Evolutionary conservation across 2,113 vertebrate genomes (phyloP).

Genomic region (Boulengeromyrus knoepffleri): DNA sequence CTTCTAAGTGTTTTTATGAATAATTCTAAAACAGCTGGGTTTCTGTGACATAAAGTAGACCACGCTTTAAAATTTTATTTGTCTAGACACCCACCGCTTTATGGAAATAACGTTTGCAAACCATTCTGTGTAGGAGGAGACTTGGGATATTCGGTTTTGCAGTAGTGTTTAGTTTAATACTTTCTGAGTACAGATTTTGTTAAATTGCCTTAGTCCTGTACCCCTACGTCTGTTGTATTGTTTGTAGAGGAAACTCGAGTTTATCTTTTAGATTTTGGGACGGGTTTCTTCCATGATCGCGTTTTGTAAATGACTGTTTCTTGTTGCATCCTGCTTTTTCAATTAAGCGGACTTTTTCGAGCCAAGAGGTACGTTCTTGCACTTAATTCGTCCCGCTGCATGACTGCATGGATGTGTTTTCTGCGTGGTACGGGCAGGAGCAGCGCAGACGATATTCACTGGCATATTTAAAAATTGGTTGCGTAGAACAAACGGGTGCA

Average conservation of each 20-base stretch:
- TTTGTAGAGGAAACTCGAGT: background rate
- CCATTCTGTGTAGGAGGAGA: background rate
- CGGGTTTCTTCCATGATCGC: background rate
- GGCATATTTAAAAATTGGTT: background rate
- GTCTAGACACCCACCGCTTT: constrained; percentile 1
- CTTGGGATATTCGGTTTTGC: background rate
- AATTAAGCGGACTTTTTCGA: constrained; percentile 34
- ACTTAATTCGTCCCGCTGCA: background rate
- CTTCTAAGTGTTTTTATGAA: background rate
- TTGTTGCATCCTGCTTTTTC: background rate
- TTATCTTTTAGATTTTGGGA: background rate
- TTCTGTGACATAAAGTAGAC: background rate
- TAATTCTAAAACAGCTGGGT: background rate
- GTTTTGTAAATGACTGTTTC: constrained; percentile 16
- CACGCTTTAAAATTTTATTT: background rate
- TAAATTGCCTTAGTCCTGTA: background rate
- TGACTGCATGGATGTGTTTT: background rate
- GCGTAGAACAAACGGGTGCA: background rate
- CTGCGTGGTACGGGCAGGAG: background rate
- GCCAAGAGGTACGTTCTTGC: constrained; percentile 36
- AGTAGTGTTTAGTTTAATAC: background rate
- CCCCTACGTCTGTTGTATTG: constrained; percentile 1
- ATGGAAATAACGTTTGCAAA: background rate
- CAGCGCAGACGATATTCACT: background rate
- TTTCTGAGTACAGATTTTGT: background rate